These are phyloP conservation scores for Galaxias olidus DNA, from an alignment of 2,797 vertebrate genomes.

Conservation along the genomic window DNA sequence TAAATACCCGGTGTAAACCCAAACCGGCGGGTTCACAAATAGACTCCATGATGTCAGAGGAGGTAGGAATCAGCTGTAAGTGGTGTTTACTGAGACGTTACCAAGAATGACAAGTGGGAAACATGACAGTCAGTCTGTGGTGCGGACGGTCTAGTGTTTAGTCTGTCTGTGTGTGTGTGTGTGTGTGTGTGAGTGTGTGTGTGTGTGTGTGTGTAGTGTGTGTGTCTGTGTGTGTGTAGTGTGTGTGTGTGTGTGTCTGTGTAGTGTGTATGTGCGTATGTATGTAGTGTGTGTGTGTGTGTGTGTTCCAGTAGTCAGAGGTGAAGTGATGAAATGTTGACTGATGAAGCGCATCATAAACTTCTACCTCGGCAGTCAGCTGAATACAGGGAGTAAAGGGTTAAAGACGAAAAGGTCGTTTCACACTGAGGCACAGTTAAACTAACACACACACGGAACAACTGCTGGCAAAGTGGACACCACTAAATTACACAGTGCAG, in stretches of 20 bases:
- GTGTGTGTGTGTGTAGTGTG: slow-evolving; percentile 3
- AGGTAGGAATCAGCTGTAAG: slow-evolving; percentile 28
- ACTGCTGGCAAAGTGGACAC: slow-evolving; percentile 30
- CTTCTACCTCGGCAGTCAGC: slow-evolving; percentile 23
- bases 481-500: slow-evolving; percentile 52
- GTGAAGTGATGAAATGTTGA: slow-evolving; percentile 68
- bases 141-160: slow-evolving; percentile 32
- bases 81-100: too few species aligned
- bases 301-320: slow-evolving; percentile 20
- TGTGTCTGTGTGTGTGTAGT: slow-evolving; percentile 39
- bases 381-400: slow-evolving; percentile 24
- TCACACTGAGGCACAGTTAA: slow-evolving; percentile 47
- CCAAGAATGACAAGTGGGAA: slow-evolving; percentile 13
- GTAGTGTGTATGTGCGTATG: slow-evolving; percentile 9
- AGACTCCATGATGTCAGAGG: slow-evolving; percentile 44
- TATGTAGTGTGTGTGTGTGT: slow-evolving; percentile 26
- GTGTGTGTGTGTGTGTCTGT: slow-evolving; percentile 12
- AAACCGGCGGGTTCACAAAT: too few species aligned
- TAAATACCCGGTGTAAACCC: too few species aligned
- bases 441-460: slow-evolving; percentile 43
- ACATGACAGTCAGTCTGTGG: slow-evolving; percentile 46
- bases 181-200: too few species aligned
- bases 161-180: not conserved
- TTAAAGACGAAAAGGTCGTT: slow-evolving; percentile 36
- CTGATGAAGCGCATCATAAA: slow-evolving; percentile 66